A percentile compares a stretch with the other conserved stretches of the same genome.
Evolutionary conservation across 2,113 vertebrate genomes (phyloP).

Genomic region (Paracanthobrama guichenoti): DNA sequence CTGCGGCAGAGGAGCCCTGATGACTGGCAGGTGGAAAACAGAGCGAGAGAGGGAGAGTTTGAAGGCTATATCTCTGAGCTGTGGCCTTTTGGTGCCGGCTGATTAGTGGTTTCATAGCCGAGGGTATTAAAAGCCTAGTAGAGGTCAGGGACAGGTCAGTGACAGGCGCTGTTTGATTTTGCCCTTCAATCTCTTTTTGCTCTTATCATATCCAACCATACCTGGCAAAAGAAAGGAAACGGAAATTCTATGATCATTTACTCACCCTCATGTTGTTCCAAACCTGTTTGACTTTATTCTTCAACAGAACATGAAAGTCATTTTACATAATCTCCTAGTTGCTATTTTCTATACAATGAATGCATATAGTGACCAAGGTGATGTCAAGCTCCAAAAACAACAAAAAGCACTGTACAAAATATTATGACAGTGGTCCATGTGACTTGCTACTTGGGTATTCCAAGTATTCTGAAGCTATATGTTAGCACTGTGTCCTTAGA

Average conservation of each 20-base stretch:
- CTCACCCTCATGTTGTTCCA: background rate
- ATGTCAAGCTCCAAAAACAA: no score
- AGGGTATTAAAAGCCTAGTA: slow-evolving; percentile 31
- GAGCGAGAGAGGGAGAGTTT: slow-evolving; percentile 21
- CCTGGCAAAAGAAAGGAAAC: background rate
- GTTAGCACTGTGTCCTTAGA: no score
- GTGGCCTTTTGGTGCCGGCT: slow-evolving; percentile 30
- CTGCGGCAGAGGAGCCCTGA: slow-evolving; percentile 23
- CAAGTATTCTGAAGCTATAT: no score
- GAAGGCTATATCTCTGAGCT: slow-evolving; percentile 20
- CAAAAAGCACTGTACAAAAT: no score
- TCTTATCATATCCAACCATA: slow-evolving; percentile 44
- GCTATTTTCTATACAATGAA: background rate
- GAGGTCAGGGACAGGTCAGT: slow-evolving; percentile 38
- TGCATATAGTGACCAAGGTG: no score
- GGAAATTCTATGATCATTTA: background rate
- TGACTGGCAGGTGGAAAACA: slow-evolving; percentile 26
- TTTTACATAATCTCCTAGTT: background rate
- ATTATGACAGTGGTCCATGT: no score
- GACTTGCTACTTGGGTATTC: no score
- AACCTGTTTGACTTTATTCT: background rate
- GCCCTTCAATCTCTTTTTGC: slow-evolving; percentile 40
- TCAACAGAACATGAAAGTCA: background rate
- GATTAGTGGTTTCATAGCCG: slow-evolving; percentile 49
- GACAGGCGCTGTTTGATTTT: slow-evolving; percentile 46